Conservation (phyloP, 2,113 vertebrate genomes). For the Scytalopus superciliaris region DNA sequence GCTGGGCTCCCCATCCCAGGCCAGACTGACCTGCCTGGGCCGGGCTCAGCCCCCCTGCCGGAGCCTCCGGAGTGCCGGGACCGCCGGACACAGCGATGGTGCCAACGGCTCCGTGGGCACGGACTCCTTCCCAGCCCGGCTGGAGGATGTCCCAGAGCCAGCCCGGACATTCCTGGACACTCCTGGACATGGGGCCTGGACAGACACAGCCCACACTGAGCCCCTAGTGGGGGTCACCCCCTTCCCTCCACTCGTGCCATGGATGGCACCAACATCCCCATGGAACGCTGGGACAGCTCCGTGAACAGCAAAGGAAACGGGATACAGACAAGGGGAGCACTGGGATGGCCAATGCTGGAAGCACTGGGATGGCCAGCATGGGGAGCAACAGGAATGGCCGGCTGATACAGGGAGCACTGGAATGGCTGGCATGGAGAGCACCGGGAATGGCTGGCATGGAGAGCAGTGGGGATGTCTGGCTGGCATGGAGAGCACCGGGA, state of each 20-base stretch:
- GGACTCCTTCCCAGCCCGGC: not conserved
- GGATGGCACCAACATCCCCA: not conserved
- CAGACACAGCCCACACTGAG: not conserved
- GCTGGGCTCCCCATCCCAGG: not conserved
- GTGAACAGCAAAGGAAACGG: not conserved
- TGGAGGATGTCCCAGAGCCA: not conserved
- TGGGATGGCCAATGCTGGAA: not conserved
- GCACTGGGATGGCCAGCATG: not conserved
- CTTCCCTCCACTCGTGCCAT: rapidly evolving
- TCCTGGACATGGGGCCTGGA: not conserved
- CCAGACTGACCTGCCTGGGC: not conserved
- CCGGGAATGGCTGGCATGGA: no score
- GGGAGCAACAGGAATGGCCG: not conserved
- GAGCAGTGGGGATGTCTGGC: no score
- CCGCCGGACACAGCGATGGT: not conserved
- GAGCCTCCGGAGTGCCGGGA: not conserved
- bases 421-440: not conserved
- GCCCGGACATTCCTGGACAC: not conserved
- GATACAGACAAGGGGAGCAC: not conserved
- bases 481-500: not conserved
- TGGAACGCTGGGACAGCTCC: not conserved
- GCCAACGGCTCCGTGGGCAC: not conserved
- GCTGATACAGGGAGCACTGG: not conserved
- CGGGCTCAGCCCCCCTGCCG: not conserved
- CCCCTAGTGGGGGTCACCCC: rapidly evolving